A percentile compares a stretch with the other conserved stretches of the same genome.
These are phyloP conservation scores for Pristionchus exspectatus DNA, from an alignment of 2,888 invertebrate species.

Conservation along the genomic window DNA sequence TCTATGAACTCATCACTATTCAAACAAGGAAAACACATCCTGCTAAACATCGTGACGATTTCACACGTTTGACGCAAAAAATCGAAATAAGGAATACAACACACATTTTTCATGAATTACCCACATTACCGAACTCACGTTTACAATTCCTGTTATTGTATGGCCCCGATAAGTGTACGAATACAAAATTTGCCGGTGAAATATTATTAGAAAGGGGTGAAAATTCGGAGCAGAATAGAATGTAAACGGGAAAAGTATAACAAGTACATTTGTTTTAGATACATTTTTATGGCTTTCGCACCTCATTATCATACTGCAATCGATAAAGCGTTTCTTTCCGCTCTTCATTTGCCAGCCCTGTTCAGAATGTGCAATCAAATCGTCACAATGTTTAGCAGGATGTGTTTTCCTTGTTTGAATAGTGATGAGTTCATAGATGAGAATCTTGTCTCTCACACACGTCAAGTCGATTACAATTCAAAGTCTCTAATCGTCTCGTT, in stretches of 20 bases:
- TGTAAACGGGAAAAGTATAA: no score
- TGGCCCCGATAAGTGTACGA: no score
- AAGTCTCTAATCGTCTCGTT: slow-evolving; percentile 41
- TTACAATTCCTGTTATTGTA: no score
- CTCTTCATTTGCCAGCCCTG: background rate
- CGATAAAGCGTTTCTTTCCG: background rate
- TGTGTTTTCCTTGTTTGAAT: background rate
- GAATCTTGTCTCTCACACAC: slow-evolving; percentile 47
- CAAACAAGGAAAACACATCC: background rate
- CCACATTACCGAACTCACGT: no score
- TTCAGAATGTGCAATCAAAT: background rate
- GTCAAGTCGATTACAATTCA: slow-evolving; percentile 31
- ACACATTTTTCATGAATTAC: no score
- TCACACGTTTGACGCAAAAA: background rate
- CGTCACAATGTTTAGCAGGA: background rate
- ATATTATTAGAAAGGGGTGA: no score
- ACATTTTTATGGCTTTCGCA: no score
- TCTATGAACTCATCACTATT: background rate
- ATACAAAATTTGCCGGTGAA: no score
- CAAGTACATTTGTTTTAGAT: no score
- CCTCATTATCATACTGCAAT: no score
- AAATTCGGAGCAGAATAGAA: no score
- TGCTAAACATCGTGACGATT: background rate
- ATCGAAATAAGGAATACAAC: background rate
- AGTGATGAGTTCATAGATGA: background rate